These are phyloP conservation scores for Xanthia togata DNA, from an alignment of 2,888 invertebrate species.

Conservation along the genomic window DNA sequence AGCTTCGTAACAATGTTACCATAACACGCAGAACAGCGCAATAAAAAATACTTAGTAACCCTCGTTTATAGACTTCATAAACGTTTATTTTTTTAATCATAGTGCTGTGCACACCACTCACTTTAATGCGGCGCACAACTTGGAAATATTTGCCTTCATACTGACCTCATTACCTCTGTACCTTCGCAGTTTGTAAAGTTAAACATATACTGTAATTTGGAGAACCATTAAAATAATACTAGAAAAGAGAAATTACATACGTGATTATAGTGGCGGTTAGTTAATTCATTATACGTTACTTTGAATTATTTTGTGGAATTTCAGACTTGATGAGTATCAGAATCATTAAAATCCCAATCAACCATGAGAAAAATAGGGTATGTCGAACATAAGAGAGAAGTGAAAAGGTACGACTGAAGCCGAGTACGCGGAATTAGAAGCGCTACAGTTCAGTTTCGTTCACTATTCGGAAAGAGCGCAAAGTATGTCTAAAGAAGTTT, in stretches of 20 bases:
- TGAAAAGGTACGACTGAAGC: no score
- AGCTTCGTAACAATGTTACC: slow-evolving; percentile 6
- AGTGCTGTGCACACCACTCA: slow-evolving; percentile 48
- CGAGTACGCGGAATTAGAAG: no score
- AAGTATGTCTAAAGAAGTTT: no score
- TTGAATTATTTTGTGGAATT: background rate
- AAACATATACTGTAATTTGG: slow-evolving; percentile 3
- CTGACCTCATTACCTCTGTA: slow-evolving; percentile 50
- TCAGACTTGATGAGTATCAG: background rate
- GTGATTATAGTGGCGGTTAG: background rate
- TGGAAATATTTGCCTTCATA: slow-evolving; percentile 49
- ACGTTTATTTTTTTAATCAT: slow-evolving; percentile 48
- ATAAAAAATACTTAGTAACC: slow-evolving; percentile 37
- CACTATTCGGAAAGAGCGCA: no score
- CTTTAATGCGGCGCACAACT: slow-evolving; percentile 53
- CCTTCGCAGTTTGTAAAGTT: slow-evolving; percentile 14
- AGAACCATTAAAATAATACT: slow-evolving; percentile 1
- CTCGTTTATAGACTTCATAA: slow-evolving; percentile 38
- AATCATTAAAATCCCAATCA: background rate
- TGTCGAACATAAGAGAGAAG: no score
- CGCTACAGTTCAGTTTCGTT: no score
- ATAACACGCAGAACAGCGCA: background rate
- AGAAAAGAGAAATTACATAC: background rate
- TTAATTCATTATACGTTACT: background rate
- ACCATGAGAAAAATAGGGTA: background rate